phyloP scores from a whole-genome alignment of 92 coral and sea anemone genomes.

The Porites evermanni region DNA sequence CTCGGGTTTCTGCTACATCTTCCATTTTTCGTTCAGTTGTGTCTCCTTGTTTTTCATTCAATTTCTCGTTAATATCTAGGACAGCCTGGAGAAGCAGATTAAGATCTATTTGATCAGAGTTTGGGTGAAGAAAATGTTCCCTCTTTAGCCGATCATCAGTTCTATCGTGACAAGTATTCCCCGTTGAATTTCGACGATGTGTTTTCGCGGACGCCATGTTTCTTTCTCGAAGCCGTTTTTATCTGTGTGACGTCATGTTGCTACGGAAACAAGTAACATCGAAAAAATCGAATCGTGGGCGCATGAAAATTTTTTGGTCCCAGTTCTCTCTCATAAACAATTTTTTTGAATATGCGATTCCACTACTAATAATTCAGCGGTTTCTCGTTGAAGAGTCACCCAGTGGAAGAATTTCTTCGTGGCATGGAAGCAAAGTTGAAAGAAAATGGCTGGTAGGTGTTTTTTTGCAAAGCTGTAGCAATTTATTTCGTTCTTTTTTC shows the following conservation, averaged over 20 bases:
- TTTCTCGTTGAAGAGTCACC: slow-evolving; percentile 44
- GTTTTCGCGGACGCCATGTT: slow-evolving; percentile 72
- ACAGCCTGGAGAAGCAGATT: slow-evolving; percentile 91
- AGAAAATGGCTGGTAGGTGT: slow-evolving; percentile 91
- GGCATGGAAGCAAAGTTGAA: slow-evolving; percentile 98
- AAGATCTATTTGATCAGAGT: slow-evolving; percentile 95
- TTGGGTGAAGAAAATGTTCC: slow-evolving; percentile 92
- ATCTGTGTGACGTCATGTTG: slow-evolving; percentile 16
- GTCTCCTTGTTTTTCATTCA: slow-evolving; percentile 57
- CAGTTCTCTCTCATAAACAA: slow-evolving; percentile 14
- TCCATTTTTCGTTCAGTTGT: slow-evolving; percentile 13
- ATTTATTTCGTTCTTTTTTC: background rate
- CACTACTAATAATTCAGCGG: slow-evolving; percentile 52
- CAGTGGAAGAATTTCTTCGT: slow-evolving; percentile 94
- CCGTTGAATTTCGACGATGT: slow-evolving; percentile 54
- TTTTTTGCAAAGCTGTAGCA: slow-evolving; percentile 20
- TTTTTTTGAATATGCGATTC: slow-evolving; percentile 49
- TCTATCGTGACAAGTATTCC: slow-evolving; percentile 51
- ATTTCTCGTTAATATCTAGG: slow-evolving; percentile 92
- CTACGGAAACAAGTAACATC: slow-evolving; percentile 57
- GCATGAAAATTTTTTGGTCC: background rate
- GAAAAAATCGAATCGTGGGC: slow-evolving; percentile 5
- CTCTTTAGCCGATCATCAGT: slow-evolving; percentile 73
- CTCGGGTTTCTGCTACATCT: background rate
- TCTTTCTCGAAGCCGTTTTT: slow-evolving; percentile 15